These are phyloP conservation scores for Seira sanloemensis DNA, from an alignment of 2,888 invertebrate genomes.

Conservation along the genomic window DNA sequence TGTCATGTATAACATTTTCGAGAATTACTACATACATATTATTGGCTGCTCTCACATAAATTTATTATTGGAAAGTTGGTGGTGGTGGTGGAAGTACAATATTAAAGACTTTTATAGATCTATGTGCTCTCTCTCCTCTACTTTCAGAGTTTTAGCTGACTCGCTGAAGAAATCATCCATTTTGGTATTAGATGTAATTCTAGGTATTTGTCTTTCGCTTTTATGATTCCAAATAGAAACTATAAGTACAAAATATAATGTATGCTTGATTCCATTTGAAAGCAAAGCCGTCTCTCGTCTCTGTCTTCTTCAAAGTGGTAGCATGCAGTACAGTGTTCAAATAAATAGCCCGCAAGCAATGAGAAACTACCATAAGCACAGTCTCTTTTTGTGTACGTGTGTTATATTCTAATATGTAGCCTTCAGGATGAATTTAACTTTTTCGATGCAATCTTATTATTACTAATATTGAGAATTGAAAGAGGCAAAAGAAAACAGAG, in stretches of 20 bases:
- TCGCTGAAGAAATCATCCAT: slow-evolving; percentile 18
- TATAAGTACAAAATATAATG: not conserved
- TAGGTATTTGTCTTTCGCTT: not conserved
- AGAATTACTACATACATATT: no score
- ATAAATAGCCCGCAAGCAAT: not conserved
- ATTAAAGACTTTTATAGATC: not conserved
- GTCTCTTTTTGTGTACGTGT: not conserved
- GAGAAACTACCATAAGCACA: not conserved
- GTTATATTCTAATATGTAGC: slow-evolving; percentile 12
- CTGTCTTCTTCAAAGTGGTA: no score
- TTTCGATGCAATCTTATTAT: slow-evolving; percentile 12
- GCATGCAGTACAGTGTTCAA: not conserved
- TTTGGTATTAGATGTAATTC: slow-evolving; percentile 25
- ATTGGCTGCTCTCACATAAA: no score
- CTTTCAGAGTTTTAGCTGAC: not conserved
- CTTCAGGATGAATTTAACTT: not conserved
- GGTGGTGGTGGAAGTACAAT: no score
- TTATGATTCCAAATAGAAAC: not conserved
- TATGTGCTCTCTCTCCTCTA: not conserved
- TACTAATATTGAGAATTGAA: slow-evolving; percentile 40
- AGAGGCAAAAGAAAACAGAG: not conserved
- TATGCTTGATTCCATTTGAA: no score
- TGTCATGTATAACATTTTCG: no score
- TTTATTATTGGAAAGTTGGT: slow-evolving; percentile 13
- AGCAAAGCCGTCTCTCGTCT: no score